Evolutionary conservation across 2,888 invertebrate genomes (phyloP).

Genomic region (Leptinotarsa juncta): DNA sequence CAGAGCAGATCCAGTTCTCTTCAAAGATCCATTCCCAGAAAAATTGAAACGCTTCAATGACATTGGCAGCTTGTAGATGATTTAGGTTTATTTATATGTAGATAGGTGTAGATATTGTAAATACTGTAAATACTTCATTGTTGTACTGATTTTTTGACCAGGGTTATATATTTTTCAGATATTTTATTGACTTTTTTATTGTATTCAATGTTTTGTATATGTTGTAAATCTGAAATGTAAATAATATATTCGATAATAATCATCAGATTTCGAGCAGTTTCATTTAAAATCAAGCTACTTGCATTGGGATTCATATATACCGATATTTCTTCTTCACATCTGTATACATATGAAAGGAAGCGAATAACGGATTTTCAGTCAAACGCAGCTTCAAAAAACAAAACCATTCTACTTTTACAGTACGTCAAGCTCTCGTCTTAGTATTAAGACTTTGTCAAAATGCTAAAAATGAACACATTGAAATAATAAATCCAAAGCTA

Average conservation of each 20-base stretch:
- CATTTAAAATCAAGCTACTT: not conserved
- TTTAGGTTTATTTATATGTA: slow-evolving; percentile 32
- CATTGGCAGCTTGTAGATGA: slow-evolving; percentile 84
- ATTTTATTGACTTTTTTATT: slow-evolving; percentile 45
- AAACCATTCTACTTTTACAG: no score
- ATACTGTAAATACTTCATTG: slow-evolving; percentile 49
- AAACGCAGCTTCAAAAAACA: no score
- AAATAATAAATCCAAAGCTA: no score
- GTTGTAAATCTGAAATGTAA: slow-evolving; percentile 47
- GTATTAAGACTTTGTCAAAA: no score
- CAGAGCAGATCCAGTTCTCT: slow-evolving; percentile 94
- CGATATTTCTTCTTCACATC: no score
- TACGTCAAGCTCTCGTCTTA: no score
- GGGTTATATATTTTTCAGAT: slow-evolving; percentile 53
- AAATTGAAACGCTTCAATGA: slow-evolving; percentile 89
- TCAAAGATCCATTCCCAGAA: slow-evolving; percentile 85
- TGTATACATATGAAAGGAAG: no score
- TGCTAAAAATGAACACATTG: no score
- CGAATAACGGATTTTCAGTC: no score
- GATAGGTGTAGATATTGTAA: slow-evolving; percentile 50
- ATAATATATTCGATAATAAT: slow-evolving; percentile 31
- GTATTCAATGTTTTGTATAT: slow-evolving; percentile 49
- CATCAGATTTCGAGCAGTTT: not conserved
- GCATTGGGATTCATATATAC: no score
- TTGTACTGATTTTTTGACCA: slow-evolving; percentile 51